A percentile compares a stretch with the other conserved stretches of the same genome.
phyloP scores from a whole-genome alignment of 2,113 vertebrate species.

The Hydropotes inermis region DNA sequence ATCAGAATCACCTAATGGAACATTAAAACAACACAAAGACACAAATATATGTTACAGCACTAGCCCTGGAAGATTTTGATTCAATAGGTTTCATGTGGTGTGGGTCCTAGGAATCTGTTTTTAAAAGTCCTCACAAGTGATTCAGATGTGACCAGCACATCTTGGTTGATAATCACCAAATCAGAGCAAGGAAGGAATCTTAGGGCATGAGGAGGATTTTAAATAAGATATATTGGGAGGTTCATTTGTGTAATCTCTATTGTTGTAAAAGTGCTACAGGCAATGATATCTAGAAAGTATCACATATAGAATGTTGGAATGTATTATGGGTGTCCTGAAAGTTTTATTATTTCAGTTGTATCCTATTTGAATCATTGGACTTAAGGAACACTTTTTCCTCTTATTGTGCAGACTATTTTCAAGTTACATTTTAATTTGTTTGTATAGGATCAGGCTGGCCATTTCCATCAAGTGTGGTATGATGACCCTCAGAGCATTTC shows the following conservation, averaged over 20 bases:
- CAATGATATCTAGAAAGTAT: background rate
- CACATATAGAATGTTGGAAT: background rate
- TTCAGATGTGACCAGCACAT: background rate
- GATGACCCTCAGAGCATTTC: conserved; percentile 92
- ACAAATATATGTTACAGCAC: background rate
- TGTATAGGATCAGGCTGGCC: conserved; percentile 83
- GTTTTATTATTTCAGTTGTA: conserved; percentile 30
- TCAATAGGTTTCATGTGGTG: background rate
- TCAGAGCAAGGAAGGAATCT: conserved; percentile 1
- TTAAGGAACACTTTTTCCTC: background rate
- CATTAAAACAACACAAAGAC: background rate
- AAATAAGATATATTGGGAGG: background rate
- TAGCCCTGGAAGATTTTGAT: background rate
- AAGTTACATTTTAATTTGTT: conserved; percentile 44
- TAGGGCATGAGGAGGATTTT: background rate
- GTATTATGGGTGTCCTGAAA: background rate
- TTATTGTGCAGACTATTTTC: background rate
- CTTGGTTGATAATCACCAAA: background rate
- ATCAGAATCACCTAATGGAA: conserved; percentile 4
- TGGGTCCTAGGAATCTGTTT: background rate
- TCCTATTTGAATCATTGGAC: conserved; percentile 33
- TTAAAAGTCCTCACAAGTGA: background rate
- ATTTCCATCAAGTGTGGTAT: conserved; percentile 94
- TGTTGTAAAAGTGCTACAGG: conserved; percentile 14
- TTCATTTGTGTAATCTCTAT: background rate